These are phyloP conservation scores for Pseudanteris insignis DNA, from an alignment of 2,888 invertebrate species.

Conservation along the genomic window DNA sequence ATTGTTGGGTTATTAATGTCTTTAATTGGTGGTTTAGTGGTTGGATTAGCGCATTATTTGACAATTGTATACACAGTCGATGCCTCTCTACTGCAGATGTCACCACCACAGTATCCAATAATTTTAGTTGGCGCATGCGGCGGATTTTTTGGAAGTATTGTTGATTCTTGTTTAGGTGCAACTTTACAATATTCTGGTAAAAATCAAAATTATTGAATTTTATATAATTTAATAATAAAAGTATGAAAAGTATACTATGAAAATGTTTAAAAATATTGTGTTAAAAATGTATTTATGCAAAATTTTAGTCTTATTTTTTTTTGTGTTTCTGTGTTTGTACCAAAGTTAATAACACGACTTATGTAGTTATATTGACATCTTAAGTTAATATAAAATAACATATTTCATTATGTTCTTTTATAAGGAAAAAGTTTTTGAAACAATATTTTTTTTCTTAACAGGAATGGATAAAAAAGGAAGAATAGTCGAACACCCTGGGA, in stretches of 20 bases:
- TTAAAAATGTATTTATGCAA: background rate
- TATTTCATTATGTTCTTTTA: background rate
- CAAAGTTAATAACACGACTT: too few relatives aligned
- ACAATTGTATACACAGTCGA: conserved; percentile 74
- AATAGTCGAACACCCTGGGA: conserved; percentile 78
- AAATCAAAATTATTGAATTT: too few relatives aligned
- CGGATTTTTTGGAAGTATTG: conserved; percentile 81
- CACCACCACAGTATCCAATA: conserved; percentile 83
- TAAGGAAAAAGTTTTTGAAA: background rate
- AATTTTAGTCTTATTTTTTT: too few relatives aligned
- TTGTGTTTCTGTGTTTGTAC: too few relatives aligned
- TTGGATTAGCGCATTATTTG: conserved; percentile 79
- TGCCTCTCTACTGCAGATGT: conserved; percentile 68
- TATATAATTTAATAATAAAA: too few relatives aligned
- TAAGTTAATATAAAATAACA: too few relatives aligned
- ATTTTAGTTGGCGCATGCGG: conserved; percentile 77
- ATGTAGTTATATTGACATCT: background rate
- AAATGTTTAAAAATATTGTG: too few relatives aligned
- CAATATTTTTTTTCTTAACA: conserved; percentile 52
- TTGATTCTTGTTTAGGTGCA: conserved; percentile 87
- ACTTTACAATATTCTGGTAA: conserved; percentile 86
- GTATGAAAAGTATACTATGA: too few relatives aligned
- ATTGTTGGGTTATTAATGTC: conserved; percentile 71
- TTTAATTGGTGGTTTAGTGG: conserved; percentile 74
- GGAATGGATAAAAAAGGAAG: conserved; percentile 76